Conservation (phyloP, 2,797 vertebrate genomes). For the Siniperca scherzeri region DNA sequence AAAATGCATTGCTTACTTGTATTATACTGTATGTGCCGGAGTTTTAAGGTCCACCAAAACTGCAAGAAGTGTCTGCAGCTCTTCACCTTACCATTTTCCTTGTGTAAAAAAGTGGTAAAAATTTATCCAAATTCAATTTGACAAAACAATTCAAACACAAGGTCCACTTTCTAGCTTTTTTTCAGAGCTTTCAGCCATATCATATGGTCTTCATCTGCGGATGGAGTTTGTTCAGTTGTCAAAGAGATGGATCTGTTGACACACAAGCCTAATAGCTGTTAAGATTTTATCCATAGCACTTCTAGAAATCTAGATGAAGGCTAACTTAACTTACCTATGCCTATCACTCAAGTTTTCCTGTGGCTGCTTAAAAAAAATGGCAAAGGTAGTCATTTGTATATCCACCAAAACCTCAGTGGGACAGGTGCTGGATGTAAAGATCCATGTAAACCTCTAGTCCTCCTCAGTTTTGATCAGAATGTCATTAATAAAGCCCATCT, state of each 20-base stretch:
- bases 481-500: not conserved
- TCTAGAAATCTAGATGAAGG: not conserved
- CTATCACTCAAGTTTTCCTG: not conserved
- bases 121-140: not conserved
- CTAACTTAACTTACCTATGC: not conserved
- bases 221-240: not conserved
- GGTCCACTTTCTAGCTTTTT: not conserved
- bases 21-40: not conserved
- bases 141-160: not conserved
- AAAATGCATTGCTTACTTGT: not conserved
- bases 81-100: not conserved
- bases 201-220: not conserved
- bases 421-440: not conserved
- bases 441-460: not conserved
- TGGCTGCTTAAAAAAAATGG: not conserved
- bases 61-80: not conserved
- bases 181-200: not conserved
- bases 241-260: not conserved
- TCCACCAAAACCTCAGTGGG: not conserved
- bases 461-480: conserved; percentile 1
- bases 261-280: not conserved
- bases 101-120: too few relatives aligned
- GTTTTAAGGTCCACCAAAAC: conserved; percentile 5
- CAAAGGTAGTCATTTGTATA: not conserved
- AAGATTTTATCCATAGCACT: not conserved